These are phyloP conservation scores for Dreissena rostriformis DNA, from an alignment of 1,140 invertebrate genomes.

Conservation along the genomic window DNA sequence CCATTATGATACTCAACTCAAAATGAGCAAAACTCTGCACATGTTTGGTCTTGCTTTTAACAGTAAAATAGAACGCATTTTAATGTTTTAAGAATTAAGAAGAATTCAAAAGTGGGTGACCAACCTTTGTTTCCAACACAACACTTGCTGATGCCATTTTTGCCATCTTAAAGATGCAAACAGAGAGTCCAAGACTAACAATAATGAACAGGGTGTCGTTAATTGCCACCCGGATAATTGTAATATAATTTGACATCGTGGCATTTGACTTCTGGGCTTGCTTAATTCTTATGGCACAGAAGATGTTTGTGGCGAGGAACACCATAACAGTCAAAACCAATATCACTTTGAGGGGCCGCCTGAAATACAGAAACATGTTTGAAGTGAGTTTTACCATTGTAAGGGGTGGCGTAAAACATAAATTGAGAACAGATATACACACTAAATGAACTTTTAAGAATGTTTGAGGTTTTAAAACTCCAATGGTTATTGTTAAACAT, in stretches of 20 bases:
- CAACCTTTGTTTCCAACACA: conserved; percentile 80
- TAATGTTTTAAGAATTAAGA: no score
- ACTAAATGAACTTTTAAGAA: no score
- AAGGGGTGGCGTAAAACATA: no score
- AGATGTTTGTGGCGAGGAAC: conserved; percentile 77
- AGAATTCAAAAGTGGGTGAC: neutral
- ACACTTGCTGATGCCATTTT: conserved; percentile 75
- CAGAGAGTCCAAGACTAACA: conserved; percentile 73
- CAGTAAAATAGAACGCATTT: no score
- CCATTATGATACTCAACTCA: no score
- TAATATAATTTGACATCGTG: conserved; percentile 63
- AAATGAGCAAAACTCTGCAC: no score
- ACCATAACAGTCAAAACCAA: conserved; percentile 69
- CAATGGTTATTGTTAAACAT: no score
- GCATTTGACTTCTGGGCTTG: conserved; percentile 59
- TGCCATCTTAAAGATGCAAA: conserved; percentile 78
- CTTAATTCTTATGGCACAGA: conserved; percentile 71
- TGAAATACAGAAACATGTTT: conserved; percentile 42
- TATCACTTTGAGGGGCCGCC: conserved; percentile 66
- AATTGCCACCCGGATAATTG: conserved; percentile 75
- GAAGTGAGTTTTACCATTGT: no score
- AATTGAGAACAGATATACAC: no score
- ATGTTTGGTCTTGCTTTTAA: no score
- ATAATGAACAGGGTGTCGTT: conserved; percentile 79
- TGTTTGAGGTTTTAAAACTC: no score